Evolutionary conservation across 2,888 invertebrate species (phyloP).

Genomic region (Pasiphila rectangulata): DNA sequence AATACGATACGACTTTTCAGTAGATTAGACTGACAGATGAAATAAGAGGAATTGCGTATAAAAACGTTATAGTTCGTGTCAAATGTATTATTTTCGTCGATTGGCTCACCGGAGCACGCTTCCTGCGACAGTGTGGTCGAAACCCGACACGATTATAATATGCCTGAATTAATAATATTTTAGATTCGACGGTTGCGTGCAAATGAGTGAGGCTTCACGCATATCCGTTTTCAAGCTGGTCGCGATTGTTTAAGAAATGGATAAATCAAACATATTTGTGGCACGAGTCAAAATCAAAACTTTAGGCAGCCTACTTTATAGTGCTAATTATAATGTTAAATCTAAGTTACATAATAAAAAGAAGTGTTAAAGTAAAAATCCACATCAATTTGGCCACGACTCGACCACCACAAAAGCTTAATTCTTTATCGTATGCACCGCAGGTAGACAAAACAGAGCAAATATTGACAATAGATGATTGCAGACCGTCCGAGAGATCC

Average conservation of each 20-base stretch:
- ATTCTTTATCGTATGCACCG: slow-evolving; percentile 49
- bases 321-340: too few species aligned
- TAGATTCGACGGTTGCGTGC: slow-evolving; percentile 76
- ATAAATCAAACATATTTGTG: neutral
- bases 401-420: slow-evolving; percentile 22
- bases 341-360: too few species aligned
- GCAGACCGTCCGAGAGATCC: slow-evolving; percentile 66
- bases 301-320: too few species aligned
- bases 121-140: slow-evolving; percentile 80
- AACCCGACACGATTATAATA: slow-evolving; percentile 75
- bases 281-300: too few species aligned
- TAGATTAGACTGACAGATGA: slow-evolving; percentile 53
- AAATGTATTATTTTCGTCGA: slow-evolving; percentile 71
- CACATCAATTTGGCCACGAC: neutral
- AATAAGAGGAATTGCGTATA: slow-evolving; percentile 56
- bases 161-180: slow-evolving; percentile 78
- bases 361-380: neutral
- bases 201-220: slow-evolving; percentile 75
- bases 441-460: slow-evolving; percentile 69
- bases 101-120: slow-evolving; percentile 73
- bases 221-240: slow-evolving; percentile 63
- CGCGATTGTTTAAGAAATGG: slow-evolving; percentile 21
- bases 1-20: slow-evolving; percentile 43
- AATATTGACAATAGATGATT: slow-evolving; percentile 79
- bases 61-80: slow-evolving; percentile 57